Base-by-base conservation (phyloP, 1,140 invertebrate species). In the Diorhabda sublineata region DNA sequence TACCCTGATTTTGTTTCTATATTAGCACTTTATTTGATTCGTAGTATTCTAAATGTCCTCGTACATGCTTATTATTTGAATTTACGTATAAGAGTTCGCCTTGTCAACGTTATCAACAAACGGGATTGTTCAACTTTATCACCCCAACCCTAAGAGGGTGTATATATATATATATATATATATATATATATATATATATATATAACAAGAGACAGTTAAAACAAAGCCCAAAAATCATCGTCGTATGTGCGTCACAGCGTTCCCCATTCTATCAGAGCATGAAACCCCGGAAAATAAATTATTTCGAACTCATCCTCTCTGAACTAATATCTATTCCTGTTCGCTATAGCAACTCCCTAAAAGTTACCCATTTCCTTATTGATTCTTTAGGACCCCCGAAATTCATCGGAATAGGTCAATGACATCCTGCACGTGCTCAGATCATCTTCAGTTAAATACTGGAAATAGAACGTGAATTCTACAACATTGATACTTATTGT, bases 281-380 rank as follows among this genome's bases (percentile, higher is more conserved):
- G 47, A 52, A 52, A 52, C 47, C 47, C 47, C 47, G 2, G 47
- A 52, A 52, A 44, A 62, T 42, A 44, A 44, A 44, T 42, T 44
- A 44, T 62, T 44, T 62, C 61, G 9, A 62, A 11, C 61, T 61
- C 59, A 61, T 61, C 59, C 26, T 43, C 59, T 61, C 42, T 43
- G 47, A 62, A 62, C 61, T 45, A 62, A 62, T 62, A 62, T 62
- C 61, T 62, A 62, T 62, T 45, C 61, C 61, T 62, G 61, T 43
- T 62, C 61, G 43, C 61, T 62, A 62, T 62, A 62, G 61, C 61
- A 62, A 47, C 61, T 8, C 61, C 61, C 61, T 62, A 62, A 44
- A 5, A 43, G 61, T 44, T 52, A 44, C 42, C 42, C 43, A 4
- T 43, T 62, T 44, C 44, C 45, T 62, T 62, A 62, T 62, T 62